A percentile compares a stretch with the other conserved stretches of the same genome.
phyloP scores from a whole-genome alignment of 2,113 vertebrate genomes.

The Sphyrna mokarran region DNA sequence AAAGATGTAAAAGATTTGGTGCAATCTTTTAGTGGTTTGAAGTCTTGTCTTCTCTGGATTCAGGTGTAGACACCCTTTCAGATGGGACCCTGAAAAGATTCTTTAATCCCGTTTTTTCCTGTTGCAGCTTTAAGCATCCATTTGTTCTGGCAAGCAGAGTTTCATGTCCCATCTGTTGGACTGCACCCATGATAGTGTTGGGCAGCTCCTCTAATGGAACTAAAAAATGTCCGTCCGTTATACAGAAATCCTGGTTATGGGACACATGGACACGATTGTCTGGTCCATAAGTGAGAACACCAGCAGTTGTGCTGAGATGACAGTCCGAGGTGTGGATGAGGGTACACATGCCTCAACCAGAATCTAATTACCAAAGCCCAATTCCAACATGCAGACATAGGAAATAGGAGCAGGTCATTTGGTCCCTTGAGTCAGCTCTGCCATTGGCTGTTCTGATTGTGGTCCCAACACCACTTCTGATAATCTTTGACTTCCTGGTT shows the following conservation, averaged over 20 bases:
- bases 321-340: too few species aligned
- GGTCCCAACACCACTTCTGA: too few species aligned
- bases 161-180: neutral
- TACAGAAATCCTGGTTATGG: neutral
- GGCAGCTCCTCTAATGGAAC: neutral
- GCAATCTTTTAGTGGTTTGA: neutral
- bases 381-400: too few species aligned
- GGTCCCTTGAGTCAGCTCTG: too few species aligned
- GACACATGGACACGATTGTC: neutral
- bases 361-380: too few species aligned
- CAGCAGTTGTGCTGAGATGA: neutral
- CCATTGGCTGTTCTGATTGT: too few species aligned
- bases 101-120: neutral
- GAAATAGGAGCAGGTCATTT: too few species aligned
- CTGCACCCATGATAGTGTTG: too few species aligned
- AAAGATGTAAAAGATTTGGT: neutral
- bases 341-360: neutral
- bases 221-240: neutral
- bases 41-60: neutral
- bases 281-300: neutral
- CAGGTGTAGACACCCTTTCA: neutral
- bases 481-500: too few species aligned
- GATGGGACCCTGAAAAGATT: neutral
- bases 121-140: neutral
- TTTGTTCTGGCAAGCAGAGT: neutral